Base-by-base conservation (phyloP, 1,140 invertebrate species). In the Cherax destructor region DNA sequence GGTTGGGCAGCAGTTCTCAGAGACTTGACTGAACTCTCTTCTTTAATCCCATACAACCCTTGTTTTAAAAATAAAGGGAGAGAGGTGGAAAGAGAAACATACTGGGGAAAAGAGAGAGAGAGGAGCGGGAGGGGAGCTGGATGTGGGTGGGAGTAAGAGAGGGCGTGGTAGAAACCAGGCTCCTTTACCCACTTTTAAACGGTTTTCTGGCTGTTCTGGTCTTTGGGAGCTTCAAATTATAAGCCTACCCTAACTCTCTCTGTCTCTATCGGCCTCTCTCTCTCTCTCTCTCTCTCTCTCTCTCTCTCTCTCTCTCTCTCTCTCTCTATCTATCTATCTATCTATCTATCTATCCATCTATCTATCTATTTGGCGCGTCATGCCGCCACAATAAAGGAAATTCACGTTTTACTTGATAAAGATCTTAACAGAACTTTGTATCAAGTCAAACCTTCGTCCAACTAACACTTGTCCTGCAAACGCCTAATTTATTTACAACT, bases 141-240 rank as follows among this genome's bases (percentile, higher is more conserved):
- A 76, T n/a, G 69, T 52, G 69, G 83, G 18, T 21, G 76, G 69
- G 83, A 85, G 65, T n/a, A 69, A 61, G 80, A 83, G 80, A 30
- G 56, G 52, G 56, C 16, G 3, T 24, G 69, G 18, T 21, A 74
- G 69, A 74, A n/a, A 80, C 41, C 16, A 16, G 59, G 5, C 59
- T 59, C 41, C 81, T 41, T 69, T 69, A 69, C 81, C 59, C 52
- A 30, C 11, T 83, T 83, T 49, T 83, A 59, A 83, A 83, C 59
- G 81, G 81, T 83, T 83, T 83, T 49, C 81, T 83, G 81, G 81
- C 47, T 69, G 16, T 59, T 83, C 81, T 83, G 81, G 81, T 83
- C 47, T 83, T 69, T 47, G 6, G 61, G 24, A 52, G 81, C 47
- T 69, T 69, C 81, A 83, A 83, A 83, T 83, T 65, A 83, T 83